Percentiles rank a stretch among this genome's conserved stretches.
These are phyloP conservation scores for Acanthosepion esculentum DNA, from an alignment of 2,888 invertebrate species.

Conservation along the genomic window DNA sequence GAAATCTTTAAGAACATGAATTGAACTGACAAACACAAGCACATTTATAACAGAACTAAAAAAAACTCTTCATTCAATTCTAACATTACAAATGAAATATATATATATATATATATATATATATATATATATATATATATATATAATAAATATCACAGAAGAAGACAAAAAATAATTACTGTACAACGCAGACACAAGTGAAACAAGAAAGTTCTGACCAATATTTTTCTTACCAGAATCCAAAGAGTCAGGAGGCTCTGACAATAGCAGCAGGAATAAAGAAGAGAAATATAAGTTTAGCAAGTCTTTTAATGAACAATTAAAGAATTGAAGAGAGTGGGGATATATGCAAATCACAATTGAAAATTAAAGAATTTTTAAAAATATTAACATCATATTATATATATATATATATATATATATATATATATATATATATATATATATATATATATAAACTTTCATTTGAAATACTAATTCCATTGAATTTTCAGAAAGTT, in stretches of 20 bases:
- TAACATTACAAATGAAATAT: background rate
- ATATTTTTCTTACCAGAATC: conserved; percentile 4
- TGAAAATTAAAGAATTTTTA: no score
- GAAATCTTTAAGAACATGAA: no score
- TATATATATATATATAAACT: no score
- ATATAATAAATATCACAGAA: background rate
- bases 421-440: no score
- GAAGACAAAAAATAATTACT: background rate
- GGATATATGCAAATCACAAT: no score
- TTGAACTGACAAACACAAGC: no score
- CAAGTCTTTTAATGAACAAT: background rate
- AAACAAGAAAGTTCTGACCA: background rate
- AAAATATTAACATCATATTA: no score
- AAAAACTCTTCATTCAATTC: background rate
- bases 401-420: no score
- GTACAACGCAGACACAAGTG: no score
- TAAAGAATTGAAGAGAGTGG: background rate
- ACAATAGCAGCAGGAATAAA: background rate
- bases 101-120: background rate
- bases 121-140: background rate
- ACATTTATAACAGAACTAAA: no score
- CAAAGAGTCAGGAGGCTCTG: conserved; percentile 15
- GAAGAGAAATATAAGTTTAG: background rate
- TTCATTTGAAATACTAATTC: no score
- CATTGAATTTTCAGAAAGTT: no score